Percentiles rank a stretch among this genome's conserved stretches.
Conservation (phyloP, 2,113 vertebrate species). For the Rhineura floridana region DNA sequence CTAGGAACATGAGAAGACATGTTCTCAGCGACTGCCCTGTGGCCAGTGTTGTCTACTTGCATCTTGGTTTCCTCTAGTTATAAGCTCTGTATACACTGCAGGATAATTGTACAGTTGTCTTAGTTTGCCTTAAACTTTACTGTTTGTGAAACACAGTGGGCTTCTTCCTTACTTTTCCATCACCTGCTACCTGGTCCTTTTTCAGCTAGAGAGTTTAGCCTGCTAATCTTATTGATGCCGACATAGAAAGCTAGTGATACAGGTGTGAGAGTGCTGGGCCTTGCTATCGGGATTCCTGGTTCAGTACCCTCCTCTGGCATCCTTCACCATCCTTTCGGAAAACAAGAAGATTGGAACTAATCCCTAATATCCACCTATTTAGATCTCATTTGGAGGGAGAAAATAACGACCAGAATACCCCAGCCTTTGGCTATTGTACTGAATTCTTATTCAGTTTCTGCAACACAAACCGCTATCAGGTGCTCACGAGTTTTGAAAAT, state of each 20-base stretch:
- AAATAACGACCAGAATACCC: background rate
- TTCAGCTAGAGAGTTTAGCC: background rate
- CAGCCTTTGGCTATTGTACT: background rate
- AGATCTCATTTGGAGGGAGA: background rate
- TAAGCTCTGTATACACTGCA: too few relatives aligned
- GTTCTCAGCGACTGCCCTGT: background rate
- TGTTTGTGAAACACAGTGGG: background rate
- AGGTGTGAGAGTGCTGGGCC: background rate
- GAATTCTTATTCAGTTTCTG: background rate
- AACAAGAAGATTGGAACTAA: background rate
- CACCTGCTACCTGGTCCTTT: background rate
- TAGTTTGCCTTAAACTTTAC: background rate
- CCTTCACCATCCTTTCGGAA: background rate
- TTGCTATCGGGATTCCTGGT: background rate
- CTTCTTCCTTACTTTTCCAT: background rate
- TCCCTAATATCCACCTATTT: background rate
- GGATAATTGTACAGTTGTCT: too few relatives aligned
- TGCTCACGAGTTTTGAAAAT: background rate
- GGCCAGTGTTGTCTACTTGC: background rate
- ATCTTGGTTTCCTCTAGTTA: background rate
- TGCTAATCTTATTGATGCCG: background rate
- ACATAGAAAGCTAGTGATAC: background rate
- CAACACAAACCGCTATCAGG: background rate
- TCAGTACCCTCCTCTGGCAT: too few relatives aligned
- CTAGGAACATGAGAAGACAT: background rate